phyloP scores from a whole-genome alignment of 2,113 vertebrate genomes.

The Delphinus delphis region DNA sequence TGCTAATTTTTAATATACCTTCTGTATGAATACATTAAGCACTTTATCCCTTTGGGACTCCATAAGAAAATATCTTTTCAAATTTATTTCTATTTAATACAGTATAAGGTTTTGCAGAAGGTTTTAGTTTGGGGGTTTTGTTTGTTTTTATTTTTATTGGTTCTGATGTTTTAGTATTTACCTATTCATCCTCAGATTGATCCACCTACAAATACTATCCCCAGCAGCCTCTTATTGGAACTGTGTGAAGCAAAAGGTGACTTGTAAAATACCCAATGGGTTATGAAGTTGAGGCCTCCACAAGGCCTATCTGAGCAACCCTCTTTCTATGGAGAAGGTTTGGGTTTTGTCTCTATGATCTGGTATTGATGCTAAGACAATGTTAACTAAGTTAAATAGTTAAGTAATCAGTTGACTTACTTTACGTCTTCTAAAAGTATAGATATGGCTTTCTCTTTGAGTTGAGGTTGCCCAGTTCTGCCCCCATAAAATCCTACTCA shows the following conservation, averaged over 20 bases:
- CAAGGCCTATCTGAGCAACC: background rate
- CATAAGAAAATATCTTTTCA: conserved; percentile 9
- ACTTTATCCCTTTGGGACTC: background rate
- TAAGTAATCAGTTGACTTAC: background rate
- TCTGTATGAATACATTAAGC: background rate
- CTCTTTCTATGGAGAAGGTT: conserved; percentile 7
- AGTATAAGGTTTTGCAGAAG: background rate
- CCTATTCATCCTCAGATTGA: background rate
- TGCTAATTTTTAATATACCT: background rate
- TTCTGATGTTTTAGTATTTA: conserved; percentile 48
- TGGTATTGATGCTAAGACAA: conserved; percentile 37
- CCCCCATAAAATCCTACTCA: background rate
- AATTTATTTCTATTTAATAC: background rate
- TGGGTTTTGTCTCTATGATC: background rate
- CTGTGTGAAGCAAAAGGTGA: background rate
- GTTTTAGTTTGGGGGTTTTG: background rate
- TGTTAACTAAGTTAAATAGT: background rate
- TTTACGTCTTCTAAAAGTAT: background rate
- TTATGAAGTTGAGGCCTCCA: conserved; percentile 2
- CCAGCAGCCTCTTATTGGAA: background rate
- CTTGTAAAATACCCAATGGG: background rate
- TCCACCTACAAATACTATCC: background rate
- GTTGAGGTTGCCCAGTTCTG: background rate
- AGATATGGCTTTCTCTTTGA: background rate
- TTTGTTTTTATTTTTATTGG: conserved; percentile 15